Percentiles rank a stretch among this genome's conserved stretches.
Evolutionary conservation across 2,797 vertebrate genomes (phyloP).

Genomic region (Lepilemur septentrionalis): DNA sequence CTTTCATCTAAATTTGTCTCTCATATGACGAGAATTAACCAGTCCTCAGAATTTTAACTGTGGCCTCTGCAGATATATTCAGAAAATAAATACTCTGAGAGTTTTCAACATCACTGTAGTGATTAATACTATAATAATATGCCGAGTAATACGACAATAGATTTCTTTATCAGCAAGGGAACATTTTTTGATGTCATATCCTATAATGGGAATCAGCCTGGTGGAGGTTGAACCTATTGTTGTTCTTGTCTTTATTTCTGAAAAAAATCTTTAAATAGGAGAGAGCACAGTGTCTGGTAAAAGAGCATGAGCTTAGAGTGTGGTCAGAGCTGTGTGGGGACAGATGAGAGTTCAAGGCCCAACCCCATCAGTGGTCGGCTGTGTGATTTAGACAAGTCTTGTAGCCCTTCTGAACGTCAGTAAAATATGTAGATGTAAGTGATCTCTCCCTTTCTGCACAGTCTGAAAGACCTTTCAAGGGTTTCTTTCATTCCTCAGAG

Average conservation of each 20-base stretch:
- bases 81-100: neutral
- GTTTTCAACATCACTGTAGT: neutral
- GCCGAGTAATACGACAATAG: neutral
- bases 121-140: neutral
- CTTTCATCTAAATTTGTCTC: slow-evolving; percentile 38
- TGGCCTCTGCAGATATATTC: neutral
- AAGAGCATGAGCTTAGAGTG: neutral
- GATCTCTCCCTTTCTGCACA: neutral
- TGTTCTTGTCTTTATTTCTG: neutral
- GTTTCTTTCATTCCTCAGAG: neutral
- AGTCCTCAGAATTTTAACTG: neutral
- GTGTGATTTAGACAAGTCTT: neutral
- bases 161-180: neutral
- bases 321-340: neutral
- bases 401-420: neutral
- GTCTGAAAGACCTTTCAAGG: neutral
- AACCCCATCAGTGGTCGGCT: neutral
- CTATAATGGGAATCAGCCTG: neutral
- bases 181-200: neutral
- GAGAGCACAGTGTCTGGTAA: neutral
- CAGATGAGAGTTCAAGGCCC: neutral
- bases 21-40: neutral
- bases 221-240: neutral
- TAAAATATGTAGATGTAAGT: neutral
- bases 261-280: neutral